phyloP scores from a whole-genome alignment of 2,888 invertebrate species.

The Lysandra bellargus region DNA sequence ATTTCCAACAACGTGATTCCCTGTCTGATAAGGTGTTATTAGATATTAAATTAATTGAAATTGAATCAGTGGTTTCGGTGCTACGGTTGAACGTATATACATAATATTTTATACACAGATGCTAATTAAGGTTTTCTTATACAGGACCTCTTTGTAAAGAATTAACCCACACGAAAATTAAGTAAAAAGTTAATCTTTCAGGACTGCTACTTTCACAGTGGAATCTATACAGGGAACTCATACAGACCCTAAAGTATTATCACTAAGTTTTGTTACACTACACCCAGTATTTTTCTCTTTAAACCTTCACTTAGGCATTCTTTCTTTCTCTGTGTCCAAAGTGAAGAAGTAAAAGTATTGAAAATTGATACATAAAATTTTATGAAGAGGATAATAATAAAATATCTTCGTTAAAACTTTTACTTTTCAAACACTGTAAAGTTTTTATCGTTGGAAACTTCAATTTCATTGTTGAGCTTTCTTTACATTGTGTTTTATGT shows the following conservation, averaged over 20 bases:
- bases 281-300: too few relatives aligned
- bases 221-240: too few relatives aligned
- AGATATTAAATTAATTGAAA: background rate
- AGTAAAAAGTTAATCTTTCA: too few relatives aligned
- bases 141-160: too few relatives aligned
- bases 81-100: too few relatives aligned
- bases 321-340: background rate
- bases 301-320: background rate
- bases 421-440: slow-evolving; percentile 23
- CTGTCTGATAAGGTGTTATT: background rate
- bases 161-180: too few relatives aligned
- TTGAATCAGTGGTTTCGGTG: too few relatives aligned
- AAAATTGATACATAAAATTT: background rate
- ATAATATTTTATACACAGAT: too few relatives aligned
- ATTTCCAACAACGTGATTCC: background rate
- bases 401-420: slow-evolving; percentile 6
- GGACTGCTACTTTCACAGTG: too few relatives aligned
- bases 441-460: background rate
- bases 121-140: too few relatives aligned
- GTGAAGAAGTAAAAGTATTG: background rate
- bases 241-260: too few relatives aligned
- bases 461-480: slow-evolving; percentile 35
- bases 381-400: background rate
- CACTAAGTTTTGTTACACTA: too few relatives aligned
- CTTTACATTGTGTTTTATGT: slow-evolving; percentile 45